These are phyloP conservation scores for Bufotes viridis DNA, from an alignment of 2,797 vertebrate species.

Conservation along the genomic window DNA sequence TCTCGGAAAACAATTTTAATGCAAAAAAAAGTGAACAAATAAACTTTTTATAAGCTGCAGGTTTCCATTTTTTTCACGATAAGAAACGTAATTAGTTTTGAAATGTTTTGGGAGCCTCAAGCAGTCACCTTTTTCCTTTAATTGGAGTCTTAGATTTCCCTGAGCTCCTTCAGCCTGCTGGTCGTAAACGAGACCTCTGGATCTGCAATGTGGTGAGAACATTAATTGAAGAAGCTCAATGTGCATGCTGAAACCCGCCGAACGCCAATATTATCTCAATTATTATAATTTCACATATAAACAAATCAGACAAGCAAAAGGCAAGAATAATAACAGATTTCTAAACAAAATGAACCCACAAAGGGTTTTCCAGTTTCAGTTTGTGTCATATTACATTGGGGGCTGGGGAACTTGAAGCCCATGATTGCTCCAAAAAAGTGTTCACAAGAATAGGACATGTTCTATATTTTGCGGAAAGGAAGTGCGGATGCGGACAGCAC, in stretches of 20 bases:
- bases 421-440: too few species aligned
- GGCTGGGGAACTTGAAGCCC: too few species aligned
- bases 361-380: too few species aligned
- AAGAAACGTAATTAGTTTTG: constrained; percentile 53
- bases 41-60: too few species aligned
- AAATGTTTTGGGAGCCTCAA: constrained; percentile 15
- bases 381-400: too few species aligned
- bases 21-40: too few species aligned
- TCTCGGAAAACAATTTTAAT: too few species aligned
- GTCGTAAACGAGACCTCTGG: constrained; percentile 40
- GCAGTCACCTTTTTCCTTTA: constrained; percentile 34
- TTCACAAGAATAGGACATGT: too few species aligned
- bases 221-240: constrained; percentile 32
- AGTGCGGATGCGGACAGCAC: too few species aligned
- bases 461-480: too few species aligned
- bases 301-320: not conserved
- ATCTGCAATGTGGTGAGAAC: constrained; percentile 21
- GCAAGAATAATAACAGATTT: not conserved
- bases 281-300: not conserved
- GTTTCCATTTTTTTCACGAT: constrained; percentile 20
- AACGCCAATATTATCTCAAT: not conserved
- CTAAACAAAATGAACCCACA: too few species aligned
- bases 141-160: constrained; percentile 30
- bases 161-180: not conserved
- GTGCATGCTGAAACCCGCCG: constrained; percentile 15